Conservation (phyloP, 2,888 invertebrate species). For the Synergus gifuensis region DNA sequence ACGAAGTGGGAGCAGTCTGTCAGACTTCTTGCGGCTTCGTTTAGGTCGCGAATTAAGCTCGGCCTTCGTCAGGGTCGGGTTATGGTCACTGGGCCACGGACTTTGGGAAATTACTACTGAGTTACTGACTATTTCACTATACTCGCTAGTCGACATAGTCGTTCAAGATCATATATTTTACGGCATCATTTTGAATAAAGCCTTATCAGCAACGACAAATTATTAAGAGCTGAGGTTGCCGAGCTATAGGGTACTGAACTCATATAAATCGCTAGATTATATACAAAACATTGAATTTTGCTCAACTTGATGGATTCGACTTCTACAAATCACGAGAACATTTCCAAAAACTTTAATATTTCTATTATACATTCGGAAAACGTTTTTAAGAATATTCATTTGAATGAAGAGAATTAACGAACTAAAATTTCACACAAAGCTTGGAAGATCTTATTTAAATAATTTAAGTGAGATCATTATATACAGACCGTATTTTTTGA, state of each 20-base stretch:
- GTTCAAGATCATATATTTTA: neutral
- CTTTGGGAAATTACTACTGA: conserved; percentile 52
- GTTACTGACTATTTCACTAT: conserved; percentile 41
- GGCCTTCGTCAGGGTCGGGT: conserved; percentile 68
- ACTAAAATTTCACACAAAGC: neutral
- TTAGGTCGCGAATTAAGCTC: conserved; percentile 54
- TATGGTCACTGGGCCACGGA: conserved; percentile 71
- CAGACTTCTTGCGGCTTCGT: conserved; percentile 51
- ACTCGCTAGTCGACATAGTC: conserved; percentile 22
- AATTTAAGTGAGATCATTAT: neutral
- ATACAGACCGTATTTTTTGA: too few relatives aligned
- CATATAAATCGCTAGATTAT: neutral
- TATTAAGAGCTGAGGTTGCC: neutral
- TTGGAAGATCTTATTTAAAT: neutral
- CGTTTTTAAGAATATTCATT: neutral
- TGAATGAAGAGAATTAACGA: neutral
- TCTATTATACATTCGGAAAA: neutral
- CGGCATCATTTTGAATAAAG: neutral
- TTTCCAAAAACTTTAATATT: too few relatives aligned
- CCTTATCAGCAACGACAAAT: neutral
- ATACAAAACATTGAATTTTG: neutral
- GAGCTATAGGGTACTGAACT: neutral
- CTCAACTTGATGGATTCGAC: neutral
- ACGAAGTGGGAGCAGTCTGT: neutral
- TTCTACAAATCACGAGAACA: too few relatives aligned